Evolutionary conservation across 1,140 invertebrate genomes (phyloP).

Genomic region (Zophobas morio): DNA sequence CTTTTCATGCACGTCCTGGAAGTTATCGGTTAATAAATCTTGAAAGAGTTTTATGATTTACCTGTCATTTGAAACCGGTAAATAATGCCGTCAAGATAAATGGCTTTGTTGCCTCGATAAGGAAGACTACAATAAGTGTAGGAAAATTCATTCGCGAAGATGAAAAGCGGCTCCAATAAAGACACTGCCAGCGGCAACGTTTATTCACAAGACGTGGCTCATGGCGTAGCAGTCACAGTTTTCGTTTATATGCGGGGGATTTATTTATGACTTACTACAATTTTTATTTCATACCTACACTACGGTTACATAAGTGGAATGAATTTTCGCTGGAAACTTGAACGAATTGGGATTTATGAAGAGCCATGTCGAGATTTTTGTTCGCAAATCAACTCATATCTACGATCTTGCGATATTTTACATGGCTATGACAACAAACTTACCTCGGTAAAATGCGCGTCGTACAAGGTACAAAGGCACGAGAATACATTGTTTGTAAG

Average conservation of each 20-base stretch:
- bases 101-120: conserved; percentile 23
- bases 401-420: too few species aligned
- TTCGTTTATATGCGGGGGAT: conserved; percentile 23
- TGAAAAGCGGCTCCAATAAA: conserved; percentile 39
- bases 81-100: conserved; percentile 30
- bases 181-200: conserved; percentile 24
- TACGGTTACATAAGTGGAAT: conserved; percentile 10
- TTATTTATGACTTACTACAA: conserved; percentile 34
- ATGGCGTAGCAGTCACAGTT: neutral
- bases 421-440: too few species aligned
- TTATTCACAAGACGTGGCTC: neutral
- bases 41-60: neutral
- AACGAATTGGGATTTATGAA: conserved; percentile 7
- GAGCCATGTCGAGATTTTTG: neutral
- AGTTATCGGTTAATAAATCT: neutral
- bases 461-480: too few species aligned
- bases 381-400: neutral
- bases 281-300: conserved; percentile 27
- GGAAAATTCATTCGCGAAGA: conserved; percentile 19
- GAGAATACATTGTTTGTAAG: too few species aligned
- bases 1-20: neutral
- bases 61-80: conserved; percentile 24
- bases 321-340: conserved; percentile 11
- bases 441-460: too few species aligned
- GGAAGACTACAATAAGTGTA: conserved; percentile 31